Evolutionary conservation across 2,888 invertebrate genomes (phyloP).

Genomic region (Pandemis corylana): DNA sequence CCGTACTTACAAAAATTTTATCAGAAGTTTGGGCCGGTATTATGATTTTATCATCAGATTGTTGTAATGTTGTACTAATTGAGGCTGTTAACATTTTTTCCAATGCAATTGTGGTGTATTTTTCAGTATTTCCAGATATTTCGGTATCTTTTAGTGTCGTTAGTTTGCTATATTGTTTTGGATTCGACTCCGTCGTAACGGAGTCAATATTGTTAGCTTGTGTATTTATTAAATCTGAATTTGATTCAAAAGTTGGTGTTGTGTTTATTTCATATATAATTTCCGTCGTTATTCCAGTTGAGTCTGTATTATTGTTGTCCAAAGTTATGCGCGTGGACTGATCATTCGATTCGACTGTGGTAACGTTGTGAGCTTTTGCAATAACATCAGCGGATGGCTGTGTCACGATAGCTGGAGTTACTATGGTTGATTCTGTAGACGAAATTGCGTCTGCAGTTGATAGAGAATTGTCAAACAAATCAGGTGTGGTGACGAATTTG

Average conservation of each 20-base stretch:
- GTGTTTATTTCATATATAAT: background rate
- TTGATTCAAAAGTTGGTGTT: background rate
- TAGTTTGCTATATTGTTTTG: background rate
- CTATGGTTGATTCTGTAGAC: background rate
- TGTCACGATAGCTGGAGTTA: background rate
- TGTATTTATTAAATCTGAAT: background rate
- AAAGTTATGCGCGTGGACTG: background rate
- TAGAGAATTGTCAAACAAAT: background rate
- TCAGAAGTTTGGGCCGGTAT: background rate
- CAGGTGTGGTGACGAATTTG: background rate
- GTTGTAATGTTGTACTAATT: background rate
- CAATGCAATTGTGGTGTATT: background rate
- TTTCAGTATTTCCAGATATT: background rate
- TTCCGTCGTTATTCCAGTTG: background rate
- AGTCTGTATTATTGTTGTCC: background rate
- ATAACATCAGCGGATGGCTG: background rate
- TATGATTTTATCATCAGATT: background rate
- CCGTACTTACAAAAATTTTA: background rate
- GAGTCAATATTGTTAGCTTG: background rate
- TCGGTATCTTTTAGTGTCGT: background rate
- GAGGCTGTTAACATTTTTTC: background rate
- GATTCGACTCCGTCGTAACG: background rate
- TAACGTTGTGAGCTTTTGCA: background rate
- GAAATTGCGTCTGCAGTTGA: background rate
- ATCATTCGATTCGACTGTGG: background rate